Conservation (phyloP, 2,113 vertebrate genomes). For the Heteronetta atricapilla region DNA sequence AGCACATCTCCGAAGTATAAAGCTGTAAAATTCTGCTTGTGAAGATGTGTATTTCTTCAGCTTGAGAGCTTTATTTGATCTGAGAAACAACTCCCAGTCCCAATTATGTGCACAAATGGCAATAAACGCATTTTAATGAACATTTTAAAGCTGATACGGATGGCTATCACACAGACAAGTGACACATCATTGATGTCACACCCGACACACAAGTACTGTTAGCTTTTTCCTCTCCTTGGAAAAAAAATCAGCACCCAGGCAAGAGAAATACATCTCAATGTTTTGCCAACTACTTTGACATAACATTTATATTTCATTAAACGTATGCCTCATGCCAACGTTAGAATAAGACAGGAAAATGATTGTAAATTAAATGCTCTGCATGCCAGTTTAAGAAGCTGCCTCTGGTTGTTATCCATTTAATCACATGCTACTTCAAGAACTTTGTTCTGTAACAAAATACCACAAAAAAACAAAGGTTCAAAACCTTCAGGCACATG, state of each 20-base stretch:
- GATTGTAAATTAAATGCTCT: conserved; percentile 1
- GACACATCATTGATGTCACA: neutral
- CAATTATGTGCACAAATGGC: neutral
- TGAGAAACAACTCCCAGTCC: neutral
- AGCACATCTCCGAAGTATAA: conserved; percentile 3
- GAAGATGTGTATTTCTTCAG: neutral
- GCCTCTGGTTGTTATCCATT: neutral
- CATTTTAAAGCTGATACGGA: conserved; percentile 1
- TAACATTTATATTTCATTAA: conserved; percentile 52
- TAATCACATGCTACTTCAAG: neutral
- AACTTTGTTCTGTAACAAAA: neutral
- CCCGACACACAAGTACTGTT: neutral
- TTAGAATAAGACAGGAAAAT: neutral
- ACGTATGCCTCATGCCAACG: neutral
- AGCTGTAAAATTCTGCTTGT: conserved; percentile 13
- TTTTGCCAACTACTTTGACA: conserved; percentile 43
- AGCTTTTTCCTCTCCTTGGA: conserved; percentile 10
- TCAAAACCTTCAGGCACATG: neutral
- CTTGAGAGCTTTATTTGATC: conserved; percentile 44
- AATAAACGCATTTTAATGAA: conserved; percentile 51
- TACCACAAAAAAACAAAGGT: neutral
- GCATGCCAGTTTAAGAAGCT: neutral
- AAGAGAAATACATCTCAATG: conserved; percentile 24
- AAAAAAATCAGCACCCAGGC: neutral
- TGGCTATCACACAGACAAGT: conserved; percentile 1